Evolutionary conservation across 2,113 vertebrate genomes (phyloP).

Genomic region (Gracilinanus agilis): DNA sequence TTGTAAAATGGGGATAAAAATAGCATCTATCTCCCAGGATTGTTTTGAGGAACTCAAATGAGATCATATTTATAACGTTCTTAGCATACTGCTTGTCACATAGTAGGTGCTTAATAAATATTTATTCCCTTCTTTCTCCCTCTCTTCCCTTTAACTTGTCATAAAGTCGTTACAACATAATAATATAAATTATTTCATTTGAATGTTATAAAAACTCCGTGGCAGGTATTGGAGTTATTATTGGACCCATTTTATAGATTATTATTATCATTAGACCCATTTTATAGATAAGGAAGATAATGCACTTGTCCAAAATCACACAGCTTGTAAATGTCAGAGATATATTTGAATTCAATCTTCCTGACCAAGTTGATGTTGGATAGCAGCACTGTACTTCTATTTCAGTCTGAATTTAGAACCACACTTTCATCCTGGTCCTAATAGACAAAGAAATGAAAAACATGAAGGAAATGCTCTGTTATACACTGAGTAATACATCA

Average conservation of each 20-base stretch:
- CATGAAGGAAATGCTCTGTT: background rate
- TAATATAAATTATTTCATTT: background rate
- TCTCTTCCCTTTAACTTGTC: background rate
- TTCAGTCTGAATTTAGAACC: background rate
- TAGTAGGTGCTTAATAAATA: background rate
- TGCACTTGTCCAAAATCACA: background rate
- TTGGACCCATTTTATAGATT: background rate
- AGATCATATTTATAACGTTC: background rate
- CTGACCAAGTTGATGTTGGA: background rate
- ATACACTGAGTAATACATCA: background rate
- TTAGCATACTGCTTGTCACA: background rate
- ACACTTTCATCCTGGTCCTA: background rate
- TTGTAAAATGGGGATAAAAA: background rate
- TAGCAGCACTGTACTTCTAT: background rate
- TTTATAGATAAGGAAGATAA: background rate
- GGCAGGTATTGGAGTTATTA: background rate
- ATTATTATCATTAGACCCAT: too few relatives aligned
- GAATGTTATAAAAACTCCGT: background rate
- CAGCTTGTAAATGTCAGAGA: background rate
- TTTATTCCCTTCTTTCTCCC: background rate
- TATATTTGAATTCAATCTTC: background rate
- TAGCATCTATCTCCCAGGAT: background rate
- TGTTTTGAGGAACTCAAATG: background rate
- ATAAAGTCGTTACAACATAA: too few relatives aligned
- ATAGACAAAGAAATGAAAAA: background rate